These are phyloP conservation scores for Caerostris extrusa DNA, from an alignment of 1,140 invertebrate genomes.

Conservation along the genomic window DNA sequence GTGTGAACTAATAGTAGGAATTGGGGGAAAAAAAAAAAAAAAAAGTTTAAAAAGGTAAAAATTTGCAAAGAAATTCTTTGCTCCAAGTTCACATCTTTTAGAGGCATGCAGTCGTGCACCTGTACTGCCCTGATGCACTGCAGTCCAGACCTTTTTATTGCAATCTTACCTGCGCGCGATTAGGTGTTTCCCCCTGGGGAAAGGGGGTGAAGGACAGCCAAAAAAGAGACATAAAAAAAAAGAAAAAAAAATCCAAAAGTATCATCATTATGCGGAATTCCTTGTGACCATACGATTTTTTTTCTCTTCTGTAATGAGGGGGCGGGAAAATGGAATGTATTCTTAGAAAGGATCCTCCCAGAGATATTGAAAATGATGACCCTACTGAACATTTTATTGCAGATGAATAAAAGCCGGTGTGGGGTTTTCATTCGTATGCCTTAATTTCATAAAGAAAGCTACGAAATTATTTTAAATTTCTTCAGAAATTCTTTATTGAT, in stretches of 20 bases:
- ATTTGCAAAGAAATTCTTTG: no score
- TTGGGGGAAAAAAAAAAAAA: no score
- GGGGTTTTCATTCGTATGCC: no score
- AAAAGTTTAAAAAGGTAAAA: no score
- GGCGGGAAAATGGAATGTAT: neutral
- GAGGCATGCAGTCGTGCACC: neutral
- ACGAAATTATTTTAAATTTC: no score
- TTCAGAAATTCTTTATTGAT: no score
- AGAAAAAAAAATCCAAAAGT: neutral
- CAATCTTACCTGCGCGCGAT: neutral
- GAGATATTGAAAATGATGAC: neutral
- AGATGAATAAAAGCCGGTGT: no score
- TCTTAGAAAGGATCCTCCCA: neutral
- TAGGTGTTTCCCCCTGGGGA: neutral
- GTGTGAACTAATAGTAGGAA: no score
- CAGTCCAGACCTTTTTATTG: neutral
- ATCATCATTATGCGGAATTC: neutral
- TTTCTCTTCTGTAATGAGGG: neutral
- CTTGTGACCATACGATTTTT: neutral
- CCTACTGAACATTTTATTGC: no score
- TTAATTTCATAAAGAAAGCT: no score
- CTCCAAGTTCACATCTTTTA: neutral
- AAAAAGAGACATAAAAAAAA: neutral
- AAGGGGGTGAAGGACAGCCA: constrained; percentile 3
- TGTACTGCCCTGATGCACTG: neutral